Conservation (phyloP, 1,140 invertebrate species). For the Diplogasteroides magnus region DNA sequence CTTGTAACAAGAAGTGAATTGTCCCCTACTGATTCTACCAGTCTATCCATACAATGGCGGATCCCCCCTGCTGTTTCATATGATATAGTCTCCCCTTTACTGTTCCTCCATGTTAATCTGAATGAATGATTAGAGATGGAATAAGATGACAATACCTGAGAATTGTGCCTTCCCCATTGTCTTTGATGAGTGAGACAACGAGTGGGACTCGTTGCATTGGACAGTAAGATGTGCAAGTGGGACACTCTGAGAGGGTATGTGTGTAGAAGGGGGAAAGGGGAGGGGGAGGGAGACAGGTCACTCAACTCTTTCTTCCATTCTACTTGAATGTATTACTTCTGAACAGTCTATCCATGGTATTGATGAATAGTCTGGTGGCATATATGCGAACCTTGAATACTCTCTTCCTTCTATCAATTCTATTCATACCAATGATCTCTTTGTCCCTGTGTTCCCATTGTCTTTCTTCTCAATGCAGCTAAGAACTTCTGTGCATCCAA, state of each 20-base stretch:
- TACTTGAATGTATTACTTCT: not conserved
- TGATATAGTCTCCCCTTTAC: too few species aligned
- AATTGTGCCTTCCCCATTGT: too few species aligned
- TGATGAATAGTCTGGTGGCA: not conserved
- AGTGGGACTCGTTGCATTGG: too few species aligned
- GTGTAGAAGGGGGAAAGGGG: not conserved
- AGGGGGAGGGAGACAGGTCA: conserved; percentile 10
- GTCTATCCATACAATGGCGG: too few species aligned
- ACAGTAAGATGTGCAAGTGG: too few species aligned
- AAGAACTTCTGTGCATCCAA: conserved; percentile 5
- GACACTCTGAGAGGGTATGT: too few species aligned
- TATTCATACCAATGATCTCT: not conserved
- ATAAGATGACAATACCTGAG: too few species aligned
- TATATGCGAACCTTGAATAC: not conserved
- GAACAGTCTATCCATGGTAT: not conserved
- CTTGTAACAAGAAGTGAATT: not conserved
- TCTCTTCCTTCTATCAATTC: not conserved
- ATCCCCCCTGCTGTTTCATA: too few species aligned
- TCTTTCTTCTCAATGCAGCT: not conserved
- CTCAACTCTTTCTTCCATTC: conserved; percentile 9
- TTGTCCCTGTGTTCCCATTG: not conserved
- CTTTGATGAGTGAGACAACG: too few species aligned
- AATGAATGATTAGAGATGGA: too few species aligned
- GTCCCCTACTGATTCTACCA: not conserved
- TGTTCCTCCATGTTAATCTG: too few species aligned